Conservation (phyloP, 2,888 invertebrate genomes). For the Orthosia gothica region DNA sequence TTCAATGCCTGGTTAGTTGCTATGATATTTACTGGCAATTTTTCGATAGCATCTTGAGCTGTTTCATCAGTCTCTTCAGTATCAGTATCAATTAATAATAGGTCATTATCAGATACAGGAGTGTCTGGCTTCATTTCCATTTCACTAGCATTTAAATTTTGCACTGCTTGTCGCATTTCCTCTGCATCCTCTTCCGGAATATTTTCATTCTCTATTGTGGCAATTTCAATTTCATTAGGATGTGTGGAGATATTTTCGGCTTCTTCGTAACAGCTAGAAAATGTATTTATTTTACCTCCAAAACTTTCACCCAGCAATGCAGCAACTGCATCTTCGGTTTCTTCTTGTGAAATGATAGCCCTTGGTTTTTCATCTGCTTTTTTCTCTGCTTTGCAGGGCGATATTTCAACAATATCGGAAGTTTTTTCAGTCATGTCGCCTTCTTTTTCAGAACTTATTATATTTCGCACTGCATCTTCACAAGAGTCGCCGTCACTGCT, state of each 20-base stretch:
- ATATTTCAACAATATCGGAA: conserved; percentile 79
- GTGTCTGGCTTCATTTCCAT: conserved; percentile 96
- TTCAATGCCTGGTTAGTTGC: conserved; percentile 79
- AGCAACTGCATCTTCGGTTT: conserved; percentile 98
- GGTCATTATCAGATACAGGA: conserved; percentile 96
- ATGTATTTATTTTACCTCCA: conserved; percentile 92
- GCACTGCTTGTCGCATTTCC: conserved; percentile 96
- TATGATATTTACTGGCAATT: conserved; percentile 84
- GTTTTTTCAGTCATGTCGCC: conserved; percentile 77
- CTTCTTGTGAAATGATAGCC: conserved; percentile 97
- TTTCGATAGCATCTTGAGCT: conserved; percentile 85
- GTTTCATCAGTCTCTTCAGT: conserved; percentile 94
- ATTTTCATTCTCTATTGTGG: conserved; percentile 88
- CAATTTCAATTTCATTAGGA: conserved; percentile 87
- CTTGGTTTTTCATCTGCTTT: conserved; percentile 95
- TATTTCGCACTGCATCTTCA: conserved; percentile 96
- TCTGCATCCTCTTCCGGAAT: conserved; percentile 95
- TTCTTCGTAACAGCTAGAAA: conserved; percentile 91
- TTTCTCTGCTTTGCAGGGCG: conserved; percentile 87
- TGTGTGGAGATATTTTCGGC: conserved; percentile 83
- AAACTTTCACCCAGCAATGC: conserved; percentile 97
- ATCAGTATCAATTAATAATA: conserved; percentile 97
- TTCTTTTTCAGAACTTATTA: conserved; percentile 90
- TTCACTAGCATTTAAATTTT: conserved; percentile 94
- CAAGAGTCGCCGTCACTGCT: conserved; percentile 87